Evolutionary conservation across 2,113 vertebrate species (phyloP), one percentile per base, ranked within the genome.

Genomic region (Arvicanthis niloticus): DNA sequence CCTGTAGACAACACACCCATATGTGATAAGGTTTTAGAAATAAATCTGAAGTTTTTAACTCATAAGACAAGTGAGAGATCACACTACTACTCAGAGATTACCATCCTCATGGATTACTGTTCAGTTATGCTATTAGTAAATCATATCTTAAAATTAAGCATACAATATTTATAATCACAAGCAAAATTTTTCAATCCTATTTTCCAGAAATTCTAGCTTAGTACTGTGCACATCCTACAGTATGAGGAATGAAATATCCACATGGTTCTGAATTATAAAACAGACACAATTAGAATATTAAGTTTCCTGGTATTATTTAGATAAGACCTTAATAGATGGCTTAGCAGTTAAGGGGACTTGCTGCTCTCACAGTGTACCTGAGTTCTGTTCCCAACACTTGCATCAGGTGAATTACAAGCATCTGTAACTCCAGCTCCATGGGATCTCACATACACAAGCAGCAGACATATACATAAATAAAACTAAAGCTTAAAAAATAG

Each of bases 231-330:
- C 75, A 72, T 51, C 24, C 88, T 21, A 48, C 58, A 53, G 42
- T 73, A 81, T 93, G 34, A 34, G 88, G 60, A 87, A 85, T 75
- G 42, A 85, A 95, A 78, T 91, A 84, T 48, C 42, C 72, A 60
- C 16, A 8, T 73, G 29, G 1, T 76, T 92, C 91, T 77, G 37
- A 94, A 90, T 84, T 75, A 84, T 58, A 42, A 62, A 29, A 62
- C 8, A 34, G 19, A 75, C 37, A 73, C 0, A 80, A 42, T 56
- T 70, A 2, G 24, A 29, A 29, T 84, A 94, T 26, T 40, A 75
- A 40, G 81, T 12, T 17, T 82, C 45, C 76, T 37, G 11, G 42
- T 7, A 82, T 73, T 84, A 84, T 22, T 78, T 88, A 84, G 26
- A 92, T 40, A 31, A 34, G 29, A 8, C 67, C 21, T 0, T 0